These are phyloP conservation scores for Microctenopoma steveboyesi DNA, from an alignment of 2,797 vertebrate species.

Conservation along the genomic window DNA sequence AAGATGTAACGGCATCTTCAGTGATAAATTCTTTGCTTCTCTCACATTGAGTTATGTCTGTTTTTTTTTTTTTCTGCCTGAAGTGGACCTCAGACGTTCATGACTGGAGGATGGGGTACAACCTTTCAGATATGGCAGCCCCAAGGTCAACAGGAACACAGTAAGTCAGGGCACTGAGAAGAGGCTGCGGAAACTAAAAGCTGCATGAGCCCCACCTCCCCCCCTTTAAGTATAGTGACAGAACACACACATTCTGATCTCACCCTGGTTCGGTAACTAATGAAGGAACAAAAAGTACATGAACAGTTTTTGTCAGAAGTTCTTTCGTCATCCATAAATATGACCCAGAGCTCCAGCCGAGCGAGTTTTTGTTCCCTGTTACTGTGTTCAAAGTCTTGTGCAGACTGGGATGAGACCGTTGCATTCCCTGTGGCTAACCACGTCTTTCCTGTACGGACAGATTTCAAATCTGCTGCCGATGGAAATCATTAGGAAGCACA, in stretches of 20 bases:
- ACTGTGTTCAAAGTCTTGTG: slow-evolving; percentile 10
- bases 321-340: not conserved
- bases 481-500: slow-evolving; percentile 52
- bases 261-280: not conserved
- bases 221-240: not conserved
- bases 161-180: slow-evolving; percentile 81
- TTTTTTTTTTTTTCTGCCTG: slow-evolving; percentile 22
- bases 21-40: not conserved
- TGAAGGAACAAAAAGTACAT: not conserved
- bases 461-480: slow-evolving; percentile 42
- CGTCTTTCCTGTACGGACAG: slow-evolving; percentile 41
- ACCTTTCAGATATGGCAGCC: slow-evolving; percentile 98
- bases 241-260: slow-evolving; percentile 1
- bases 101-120: slow-evolving; percentile 95
- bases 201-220: no score
- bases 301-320: not conserved
- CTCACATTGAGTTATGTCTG: slow-evolving; percentile 9
- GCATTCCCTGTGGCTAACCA: slow-evolving; percentile 39
- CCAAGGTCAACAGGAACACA: slow-evolving; percentile 93
- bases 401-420: slow-evolving; percentile 1
- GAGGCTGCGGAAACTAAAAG: not conserved
- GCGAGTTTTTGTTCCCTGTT: not conserved
- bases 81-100: slow-evolving; percentile 94
- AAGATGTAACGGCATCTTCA: not conserved
- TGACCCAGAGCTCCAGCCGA: not conserved